Percentiles rank a stretch among this genome's conserved stretches.
Conservation (phyloP, 2,888 invertebrate species). For the Himalopsyche japonica region DNA sequence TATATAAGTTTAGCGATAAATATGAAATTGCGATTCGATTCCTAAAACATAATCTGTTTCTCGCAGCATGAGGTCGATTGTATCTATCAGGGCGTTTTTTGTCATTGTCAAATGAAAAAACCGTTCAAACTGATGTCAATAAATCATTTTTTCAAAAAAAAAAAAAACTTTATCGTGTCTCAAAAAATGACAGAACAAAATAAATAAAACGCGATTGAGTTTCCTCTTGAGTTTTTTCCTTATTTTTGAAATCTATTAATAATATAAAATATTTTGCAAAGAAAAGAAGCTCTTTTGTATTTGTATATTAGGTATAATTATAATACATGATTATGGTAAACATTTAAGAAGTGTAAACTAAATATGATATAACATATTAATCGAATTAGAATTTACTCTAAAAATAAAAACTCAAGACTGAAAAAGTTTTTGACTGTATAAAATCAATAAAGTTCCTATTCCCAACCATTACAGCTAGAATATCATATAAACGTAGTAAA, state of each 20-base stretch:
- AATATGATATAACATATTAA: no score
- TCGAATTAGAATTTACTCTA: no score
- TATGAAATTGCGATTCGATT: background rate
- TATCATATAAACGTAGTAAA: no score
- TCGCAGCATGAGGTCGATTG: conserved; percentile 7
- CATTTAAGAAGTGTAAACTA: no score
- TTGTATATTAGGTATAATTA: no score
- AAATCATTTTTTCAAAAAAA: conserved; percentile 13
- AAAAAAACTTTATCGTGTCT: background rate
- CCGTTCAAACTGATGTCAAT: conserved; percentile 15
- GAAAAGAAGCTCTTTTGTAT: no score
- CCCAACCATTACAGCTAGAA: no score
- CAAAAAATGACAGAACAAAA: background rate
- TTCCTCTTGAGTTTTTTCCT: background rate
- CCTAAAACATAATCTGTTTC: background rate
- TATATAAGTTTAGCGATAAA: background rate
- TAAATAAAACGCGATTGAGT: background rate
- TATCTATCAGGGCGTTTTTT: conserved; percentile 16
- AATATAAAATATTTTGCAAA: background rate
- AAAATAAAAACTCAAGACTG: no score
- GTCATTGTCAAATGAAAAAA: conserved; percentile 22
- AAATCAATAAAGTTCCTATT: no score
- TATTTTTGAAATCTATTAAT: background rate
- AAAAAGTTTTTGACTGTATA: no score
- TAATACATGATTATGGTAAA: no score